Base-by-base conservation (phyloP, 1,140 invertebrate species). In the Hypsibius dujardini region DNA sequence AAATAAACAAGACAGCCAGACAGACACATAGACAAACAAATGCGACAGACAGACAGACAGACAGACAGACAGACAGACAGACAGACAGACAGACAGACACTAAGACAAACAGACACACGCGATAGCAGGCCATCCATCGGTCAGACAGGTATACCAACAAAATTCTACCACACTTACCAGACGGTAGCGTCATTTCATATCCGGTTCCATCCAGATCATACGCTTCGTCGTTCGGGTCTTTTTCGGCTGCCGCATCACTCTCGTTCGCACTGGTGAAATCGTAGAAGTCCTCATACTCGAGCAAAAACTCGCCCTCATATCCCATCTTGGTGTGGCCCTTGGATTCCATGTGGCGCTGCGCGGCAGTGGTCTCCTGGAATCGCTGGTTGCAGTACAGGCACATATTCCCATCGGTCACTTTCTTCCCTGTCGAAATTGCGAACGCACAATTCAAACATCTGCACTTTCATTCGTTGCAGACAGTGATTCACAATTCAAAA, bases 251-350 rank as follows among this genome's bases (percentile, higher is more conserved):
- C 75, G 83, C 81, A 71, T 80, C 81, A 70, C 81, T 81, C 46
- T 71, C 45, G 78, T 89, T 87, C 76, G 86, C 88, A 47, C 83
- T 81, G 73, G 87, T 88, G 79, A 95, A 98, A 79, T 97, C 90
- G 81, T 97, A 98, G 80, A 87, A 98, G 74, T 93, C 88, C 1
- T 86, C 84, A 82, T 92, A 97, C 79, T 98, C 94, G 2, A 87
- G 84, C 1, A 83, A 78, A 0, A 87, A 84, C 74, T 90, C 83
- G 14, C 88, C 90, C 78, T 96, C 92, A 79, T 92, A 87, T 46
- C 89, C 79, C 84, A 97, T 88, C 81, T 90, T 94, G 75, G 89
- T 92, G 77, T 98, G 95, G 0, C 92, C 90, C 79, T 95, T 95
- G 75, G 94, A 90, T 1, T 87, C 73, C 95, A 98, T 98, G 76